phyloP scores from a whole-genome alignment of 2,113 vertebrate species.

The Capreolus pygargus region DNA sequence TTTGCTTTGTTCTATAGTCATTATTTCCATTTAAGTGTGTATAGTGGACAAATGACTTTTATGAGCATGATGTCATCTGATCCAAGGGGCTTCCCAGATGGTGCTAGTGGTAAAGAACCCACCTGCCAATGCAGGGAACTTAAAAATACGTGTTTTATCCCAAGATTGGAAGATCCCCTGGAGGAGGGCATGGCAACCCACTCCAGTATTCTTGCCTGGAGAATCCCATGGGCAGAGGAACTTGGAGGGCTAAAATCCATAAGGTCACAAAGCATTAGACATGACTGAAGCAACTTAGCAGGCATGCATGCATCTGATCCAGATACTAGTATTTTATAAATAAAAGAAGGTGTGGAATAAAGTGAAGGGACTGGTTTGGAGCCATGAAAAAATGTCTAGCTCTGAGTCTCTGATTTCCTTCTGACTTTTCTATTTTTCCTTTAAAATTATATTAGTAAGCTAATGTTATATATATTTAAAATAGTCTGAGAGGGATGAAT shows the following conservation, averaged over 20 bases:
- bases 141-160: background rate
- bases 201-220: background rate
- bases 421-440: background rate
- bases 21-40: background rate
- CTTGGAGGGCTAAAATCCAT: background rate
- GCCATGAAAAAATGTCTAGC: background rate
- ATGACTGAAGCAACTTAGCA: background rate
- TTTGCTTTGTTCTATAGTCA: background rate
- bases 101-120: background rate
- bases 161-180: background rate
- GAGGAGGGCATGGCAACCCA: background rate
- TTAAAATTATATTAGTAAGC: background rate
- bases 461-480: background rate
- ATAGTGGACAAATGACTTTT: background rate
- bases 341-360: background rate
- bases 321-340: background rate
- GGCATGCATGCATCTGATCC: background rate
- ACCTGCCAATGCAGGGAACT: background rate
- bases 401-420: background rate
- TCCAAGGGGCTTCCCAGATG: background rate
- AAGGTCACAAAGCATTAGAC: fast-evolving
- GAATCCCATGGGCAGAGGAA: background rate
- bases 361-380: background rate
- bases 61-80: background rate
- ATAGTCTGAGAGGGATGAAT: fast-evolving